These are phyloP conservation scores for Xenopus borealis DNA, from an alignment of 2,113 vertebrate species.

Conservation along the genomic window DNA sequence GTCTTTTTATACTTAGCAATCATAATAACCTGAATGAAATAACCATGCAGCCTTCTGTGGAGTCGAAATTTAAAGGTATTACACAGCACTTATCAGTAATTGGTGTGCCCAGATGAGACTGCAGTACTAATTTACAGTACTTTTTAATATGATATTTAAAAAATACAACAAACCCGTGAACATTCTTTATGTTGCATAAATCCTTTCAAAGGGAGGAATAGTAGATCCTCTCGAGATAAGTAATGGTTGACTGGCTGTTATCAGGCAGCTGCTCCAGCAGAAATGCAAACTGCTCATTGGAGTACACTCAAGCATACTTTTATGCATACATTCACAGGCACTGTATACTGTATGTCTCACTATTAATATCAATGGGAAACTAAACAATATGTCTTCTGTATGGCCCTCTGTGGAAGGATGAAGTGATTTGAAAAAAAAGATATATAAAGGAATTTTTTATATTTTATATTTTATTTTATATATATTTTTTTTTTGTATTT, in stretches of 20 bases:
- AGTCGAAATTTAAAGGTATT: slow-evolving; percentile 59
- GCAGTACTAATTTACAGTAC: slow-evolving; percentile 58
- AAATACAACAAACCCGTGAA: slow-evolving; percentile 60
- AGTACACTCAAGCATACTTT: slow-evolving; percentile 46
- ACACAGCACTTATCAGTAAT: slow-evolving; percentile 59
- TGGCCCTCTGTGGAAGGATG: slow-evolving; percentile 29
- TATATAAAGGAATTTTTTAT: slow-evolving; percentile 24
- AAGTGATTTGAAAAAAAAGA: slow-evolving; percentile 12
- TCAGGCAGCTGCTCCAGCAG: slow-evolving; percentile 54
- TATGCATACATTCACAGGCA: background rate
- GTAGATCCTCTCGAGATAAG: slow-evolving; percentile 49
- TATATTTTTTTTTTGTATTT: background rate
- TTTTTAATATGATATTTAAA: slow-evolving; percentile 60
- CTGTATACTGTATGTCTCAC: slow-evolving; percentile 5
- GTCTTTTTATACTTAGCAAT: slow-evolving; percentile 45
- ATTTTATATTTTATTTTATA: slow-evolving; percentile 12
- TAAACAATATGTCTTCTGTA: slow-evolving; percentile 39
- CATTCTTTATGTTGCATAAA: slow-evolving; percentile 55
- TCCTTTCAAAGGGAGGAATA: slow-evolving; percentile 55
- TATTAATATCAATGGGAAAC: slow-evolving; percentile 10
- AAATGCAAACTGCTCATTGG: slow-evolving; percentile 54
- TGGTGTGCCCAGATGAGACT: slow-evolving; percentile 54
- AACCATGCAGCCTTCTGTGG: slow-evolving; percentile 47
- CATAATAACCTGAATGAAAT: slow-evolving; percentile 50
- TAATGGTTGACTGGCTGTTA: slow-evolving; percentile 58